phyloP scores from a whole-genome alignment of 1,140 invertebrate genomes.

The Ceratina australensis region DNA sequence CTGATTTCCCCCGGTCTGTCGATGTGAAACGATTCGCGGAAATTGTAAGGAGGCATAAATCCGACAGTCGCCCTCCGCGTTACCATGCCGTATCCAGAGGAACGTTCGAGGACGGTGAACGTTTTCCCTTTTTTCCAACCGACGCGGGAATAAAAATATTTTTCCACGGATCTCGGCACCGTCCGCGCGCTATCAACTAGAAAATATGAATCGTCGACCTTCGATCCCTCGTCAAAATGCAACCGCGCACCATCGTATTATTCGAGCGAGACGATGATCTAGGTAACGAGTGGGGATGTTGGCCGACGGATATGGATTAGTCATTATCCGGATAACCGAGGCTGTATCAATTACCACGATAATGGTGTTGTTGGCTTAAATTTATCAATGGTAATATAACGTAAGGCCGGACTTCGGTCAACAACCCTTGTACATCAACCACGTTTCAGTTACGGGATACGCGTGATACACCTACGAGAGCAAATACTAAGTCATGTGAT shows the following conservation, averaged over 20 bases:
- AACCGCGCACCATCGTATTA: too few species aligned
- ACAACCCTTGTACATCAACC: background rate
- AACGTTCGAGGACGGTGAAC: constrained; percentile 19
- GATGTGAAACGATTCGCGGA: constrained; percentile 65
- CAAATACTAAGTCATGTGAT: background rate
- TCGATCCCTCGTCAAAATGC: background rate
- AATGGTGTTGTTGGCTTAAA: background rate
- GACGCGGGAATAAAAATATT: constrained; percentile 61
- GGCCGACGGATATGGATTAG: background rate
- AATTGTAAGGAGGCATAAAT: constrained; percentile 60
- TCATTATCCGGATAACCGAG: background rate
- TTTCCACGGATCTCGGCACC: constrained; percentile 36
- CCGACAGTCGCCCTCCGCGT: constrained; percentile 16
- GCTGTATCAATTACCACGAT: background rate
- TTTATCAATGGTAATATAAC: background rate
- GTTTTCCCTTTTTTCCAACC: constrained; percentile 23
- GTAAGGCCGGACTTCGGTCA: background rate
- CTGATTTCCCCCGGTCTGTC: constrained; percentile 64
- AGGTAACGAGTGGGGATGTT: too few species aligned
- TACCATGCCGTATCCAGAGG: too few species aligned
- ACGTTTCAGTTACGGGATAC: background rate
- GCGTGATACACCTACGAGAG: background rate
- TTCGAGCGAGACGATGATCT: too few species aligned
- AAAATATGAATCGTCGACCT: constrained; percentile 53
- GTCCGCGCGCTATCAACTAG: constrained; percentile 6